Conservation (phyloP, 2,113 vertebrate genomes). For the Epinephelus moara region DNA sequence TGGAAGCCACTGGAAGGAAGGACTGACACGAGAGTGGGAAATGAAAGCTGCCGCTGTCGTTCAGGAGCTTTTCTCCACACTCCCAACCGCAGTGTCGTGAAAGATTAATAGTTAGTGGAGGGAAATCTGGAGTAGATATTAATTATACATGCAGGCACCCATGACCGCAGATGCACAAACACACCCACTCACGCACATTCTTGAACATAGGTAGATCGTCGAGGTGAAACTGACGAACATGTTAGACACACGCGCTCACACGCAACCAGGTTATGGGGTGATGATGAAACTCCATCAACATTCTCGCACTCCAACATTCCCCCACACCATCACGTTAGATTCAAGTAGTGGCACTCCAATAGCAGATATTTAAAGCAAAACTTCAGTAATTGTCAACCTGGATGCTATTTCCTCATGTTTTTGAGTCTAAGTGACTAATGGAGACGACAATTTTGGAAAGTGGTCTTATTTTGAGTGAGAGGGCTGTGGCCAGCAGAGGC, state of each 20-base stretch:
- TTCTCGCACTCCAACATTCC: conserved; percentile 41
- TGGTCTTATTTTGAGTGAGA: no score
- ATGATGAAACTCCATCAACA: conserved; percentile 36
- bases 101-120: conserved; percentile 63
- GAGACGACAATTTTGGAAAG: no score
- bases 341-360: conserved; percentile 65
- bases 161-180: conserved; percentile 33
- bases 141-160: conserved; percentile 61
- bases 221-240: conserved; percentile 15
- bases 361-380: conserved; percentile 18
- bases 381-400: no score
- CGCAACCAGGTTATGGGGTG: conserved; percentile 24
- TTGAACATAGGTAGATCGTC: conserved; percentile 8
- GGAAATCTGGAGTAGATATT: conserved; percentile 66
- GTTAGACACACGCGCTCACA: conserved; percentile 2
- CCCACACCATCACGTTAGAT: conserved; percentile 55
- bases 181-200: conserved; percentile 15
- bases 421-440: no score
- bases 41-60: conserved; percentile 25
- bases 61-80: conserved; percentile 40
- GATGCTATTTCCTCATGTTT: no score
- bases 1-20: conserved; percentile 84
- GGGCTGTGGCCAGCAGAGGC: no score
- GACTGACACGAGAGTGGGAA: conserved; percentile 35
- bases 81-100: conserved; percentile 46